phyloP scores from a whole-genome alignment of 2,113 vertebrate species.

The Peromyscus maniculatus region DNA sequence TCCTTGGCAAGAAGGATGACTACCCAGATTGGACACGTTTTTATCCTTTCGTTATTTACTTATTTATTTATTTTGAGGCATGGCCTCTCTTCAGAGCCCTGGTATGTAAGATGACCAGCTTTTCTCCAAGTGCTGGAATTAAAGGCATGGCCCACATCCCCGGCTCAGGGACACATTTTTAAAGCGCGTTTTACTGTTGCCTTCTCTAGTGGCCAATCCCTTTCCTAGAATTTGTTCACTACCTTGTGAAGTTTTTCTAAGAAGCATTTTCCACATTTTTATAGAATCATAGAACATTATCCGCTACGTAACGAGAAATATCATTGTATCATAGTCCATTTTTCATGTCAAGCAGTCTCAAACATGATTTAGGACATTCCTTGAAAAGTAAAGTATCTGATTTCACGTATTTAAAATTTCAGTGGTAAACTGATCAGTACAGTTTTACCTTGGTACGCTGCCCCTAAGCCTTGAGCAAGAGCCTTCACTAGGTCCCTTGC shows the following conservation, averaged over 20 bases:
- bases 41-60: too few species aligned
- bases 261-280: neutral
- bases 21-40: neutral
- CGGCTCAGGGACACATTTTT: neutral
- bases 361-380: neutral
- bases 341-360: neutral
- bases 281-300: neutral
- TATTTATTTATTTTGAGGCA: too few species aligned
- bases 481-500: constrained; percentile 31
- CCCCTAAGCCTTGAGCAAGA: neutral
- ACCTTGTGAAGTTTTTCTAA: neutral
- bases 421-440: too few species aligned
- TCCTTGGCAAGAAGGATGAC: neutral
- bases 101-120: neutral
- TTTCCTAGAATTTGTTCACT: neutral
- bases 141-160: neutral
- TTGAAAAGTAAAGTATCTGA: neutral
- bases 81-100: neutral
- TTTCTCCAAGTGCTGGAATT: neutral
- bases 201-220: neutral
- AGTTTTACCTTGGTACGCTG: neutral
- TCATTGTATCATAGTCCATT: neutral
- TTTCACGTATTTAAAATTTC: fast-evolving
- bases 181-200: neutral
- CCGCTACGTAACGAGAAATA: too few species aligned